Percentiles rank a stretch among this genome's conserved stretches.
These are phyloP conservation scores for Ptychoptera contaminata DNA, from an alignment of 2,888 invertebrate species.

Conservation along the genomic window DNA sequence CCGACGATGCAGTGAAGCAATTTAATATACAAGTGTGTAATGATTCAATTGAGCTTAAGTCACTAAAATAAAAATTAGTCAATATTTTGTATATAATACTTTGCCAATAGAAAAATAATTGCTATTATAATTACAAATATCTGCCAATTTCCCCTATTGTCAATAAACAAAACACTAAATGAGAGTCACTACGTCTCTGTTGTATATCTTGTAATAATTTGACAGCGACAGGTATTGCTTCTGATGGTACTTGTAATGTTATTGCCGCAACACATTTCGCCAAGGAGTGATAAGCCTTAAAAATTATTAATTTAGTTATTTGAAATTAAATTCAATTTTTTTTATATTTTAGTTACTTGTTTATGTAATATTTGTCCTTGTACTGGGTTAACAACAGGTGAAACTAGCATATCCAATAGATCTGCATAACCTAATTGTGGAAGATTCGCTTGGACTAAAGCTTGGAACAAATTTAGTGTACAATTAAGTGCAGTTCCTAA, in stretches of 20 bases:
- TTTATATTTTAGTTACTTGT: slow-evolving; percentile 27
- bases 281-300: slow-evolving; percentile 80
- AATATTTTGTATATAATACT: slow-evolving; percentile 3
- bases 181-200: slow-evolving; percentile 53
- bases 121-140: slow-evolving; percentile 51
- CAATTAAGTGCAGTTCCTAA: slow-evolving; percentile 81
- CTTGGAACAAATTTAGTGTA: slow-evolving; percentile 82
- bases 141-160: slow-evolving; percentile 96
- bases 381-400: slow-evolving; percentile 42
- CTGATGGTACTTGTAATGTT: slow-evolving; percentile 59
- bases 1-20: slow-evolving; percentile 81
- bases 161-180: slow-evolving; percentile 82
- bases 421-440: slow-evolving; percentile 69
- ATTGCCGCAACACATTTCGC: slow-evolving; percentile 94
- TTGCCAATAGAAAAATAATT: slow-evolving; percentile 1
- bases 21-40: slow-evolving; percentile 65
- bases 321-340: not conserved
- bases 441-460: slow-evolving; percentile 70
- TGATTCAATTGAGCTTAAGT: slow-evolving; percentile 58
- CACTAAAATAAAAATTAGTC: slow-evolving; percentile 34
- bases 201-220: slow-evolving; percentile 57
- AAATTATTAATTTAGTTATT: not conserved
- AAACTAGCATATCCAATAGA: slow-evolving; percentile 58
- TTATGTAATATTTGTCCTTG: slow-evolving; percentile 41
- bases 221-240: slow-evolving; percentile 49